These are phyloP conservation scores for Lordiphosa clarofinis DNA, from an alignment of 1,140 invertebrate genomes.

Conservation along the genomic window DNA sequence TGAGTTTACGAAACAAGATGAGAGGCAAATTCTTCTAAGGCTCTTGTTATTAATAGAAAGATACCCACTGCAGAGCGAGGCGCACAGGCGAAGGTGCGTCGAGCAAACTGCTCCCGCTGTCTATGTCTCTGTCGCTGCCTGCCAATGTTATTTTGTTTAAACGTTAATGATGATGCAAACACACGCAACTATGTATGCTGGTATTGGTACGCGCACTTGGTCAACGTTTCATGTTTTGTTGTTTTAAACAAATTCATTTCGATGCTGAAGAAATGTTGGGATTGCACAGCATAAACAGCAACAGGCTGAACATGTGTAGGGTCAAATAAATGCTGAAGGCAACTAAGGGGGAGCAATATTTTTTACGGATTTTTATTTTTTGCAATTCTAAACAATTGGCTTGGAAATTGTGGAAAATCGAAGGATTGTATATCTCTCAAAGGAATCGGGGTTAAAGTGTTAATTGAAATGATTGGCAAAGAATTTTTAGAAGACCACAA, in stretches of 20 bases:
- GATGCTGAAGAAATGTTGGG: conserved; percentile 16
- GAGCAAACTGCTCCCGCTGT: conserved; percentile 16
- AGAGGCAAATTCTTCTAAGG: conserved; percentile 68
- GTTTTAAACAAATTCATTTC: conserved; percentile 37
- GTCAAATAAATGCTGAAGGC: conserved; percentile 11
- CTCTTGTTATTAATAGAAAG: conserved; percentile 75
- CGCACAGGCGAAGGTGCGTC: conserved; percentile 4
- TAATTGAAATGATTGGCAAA: too few relatives aligned
- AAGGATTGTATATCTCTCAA: too few relatives aligned
- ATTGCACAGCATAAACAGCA: conserved; percentile 15
- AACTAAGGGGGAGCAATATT: not conserved
- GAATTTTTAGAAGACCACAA: too few relatives aligned
- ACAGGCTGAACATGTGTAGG: conserved; percentile 28
- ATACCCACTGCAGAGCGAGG: conserved; percentile 64
- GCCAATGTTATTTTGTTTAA: conserved; percentile 75
- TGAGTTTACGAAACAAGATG: conserved; percentile 43
- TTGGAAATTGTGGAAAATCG: too few relatives aligned
- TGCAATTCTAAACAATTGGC: too few relatives aligned
- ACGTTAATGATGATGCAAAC: conserved; percentile 75
- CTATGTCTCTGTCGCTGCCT: conserved; percentile 30
- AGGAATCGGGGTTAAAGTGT: too few relatives aligned
- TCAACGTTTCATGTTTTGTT: conserved; percentile 26
- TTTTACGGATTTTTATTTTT: not conserved
- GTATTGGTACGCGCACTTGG: conserved; percentile 30
- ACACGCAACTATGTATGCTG: conserved; percentile 47